A percentile compares a stretch with the other conserved stretches of the same genome.
Conservation (phyloP, 1,140 invertebrate species). For the Calephelis virginiensis region DNA sequence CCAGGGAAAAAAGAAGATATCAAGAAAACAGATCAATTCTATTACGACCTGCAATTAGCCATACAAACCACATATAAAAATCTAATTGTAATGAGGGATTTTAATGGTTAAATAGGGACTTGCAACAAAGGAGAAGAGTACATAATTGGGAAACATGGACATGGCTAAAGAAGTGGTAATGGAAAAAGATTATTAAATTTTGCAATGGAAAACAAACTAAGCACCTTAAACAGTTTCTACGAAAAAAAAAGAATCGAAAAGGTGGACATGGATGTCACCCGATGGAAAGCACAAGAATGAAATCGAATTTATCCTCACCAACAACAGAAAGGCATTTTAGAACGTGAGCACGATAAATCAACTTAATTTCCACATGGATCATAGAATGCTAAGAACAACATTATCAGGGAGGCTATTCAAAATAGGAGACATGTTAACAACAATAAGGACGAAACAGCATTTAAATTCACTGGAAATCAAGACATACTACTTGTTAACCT, state of each 20-base stretch:
- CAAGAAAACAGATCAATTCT: constrained; percentile 24
- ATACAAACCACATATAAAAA: constrained; percentile 22
- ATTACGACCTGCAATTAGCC: constrained; percentile 21
- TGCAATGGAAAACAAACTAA: constrained; percentile 26
- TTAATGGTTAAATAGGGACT: constrained; percentile 26
- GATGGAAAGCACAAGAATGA: constrained; percentile 21
- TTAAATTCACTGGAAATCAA: not conserved
- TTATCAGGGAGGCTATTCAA: not conserved
- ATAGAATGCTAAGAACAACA: constrained; percentile 19
- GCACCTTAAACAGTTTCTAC: not conserved
- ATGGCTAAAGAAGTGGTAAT: constrained; percentile 12
- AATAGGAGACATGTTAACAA: not conserved
- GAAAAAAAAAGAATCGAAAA: constrained; percentile 21
- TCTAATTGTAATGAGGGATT: constrained; percentile 29
- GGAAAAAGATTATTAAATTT: constrained; percentile 23
- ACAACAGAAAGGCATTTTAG: constrained; percentile 11
- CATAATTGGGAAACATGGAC: constrained; percentile 18
- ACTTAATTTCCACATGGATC: constrained; percentile 5
- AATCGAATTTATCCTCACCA: constrained; percentile 17
- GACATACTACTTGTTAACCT: not conserved
- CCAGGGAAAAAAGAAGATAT: not conserved
- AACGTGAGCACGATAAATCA: not conserved
- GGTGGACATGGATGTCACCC: constrained; percentile 24
- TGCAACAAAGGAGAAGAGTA: constrained; percentile 16
- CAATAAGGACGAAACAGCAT: constrained; percentile 3